These are phyloP conservation scores for Drosophila hamatofila DNA, from an alignment of 2,888 invertebrate species.

Conservation along the genomic window DNA sequence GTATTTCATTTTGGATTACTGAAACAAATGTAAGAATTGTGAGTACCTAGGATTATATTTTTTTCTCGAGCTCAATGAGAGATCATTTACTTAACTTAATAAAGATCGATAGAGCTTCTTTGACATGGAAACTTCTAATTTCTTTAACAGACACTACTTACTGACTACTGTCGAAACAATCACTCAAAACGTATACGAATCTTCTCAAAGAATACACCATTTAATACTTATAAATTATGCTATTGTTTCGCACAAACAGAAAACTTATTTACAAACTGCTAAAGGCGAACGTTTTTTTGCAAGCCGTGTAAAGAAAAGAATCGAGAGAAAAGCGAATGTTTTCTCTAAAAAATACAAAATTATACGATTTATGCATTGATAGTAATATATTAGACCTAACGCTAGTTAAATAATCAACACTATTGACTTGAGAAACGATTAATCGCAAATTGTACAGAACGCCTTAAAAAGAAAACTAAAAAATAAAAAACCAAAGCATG, in stretches of 20 bases:
- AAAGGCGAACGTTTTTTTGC: conserved; percentile 56
- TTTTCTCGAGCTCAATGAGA: conserved; percentile 42
- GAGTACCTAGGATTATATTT: conserved; percentile 49
- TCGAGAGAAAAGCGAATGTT: conserved; percentile 55
- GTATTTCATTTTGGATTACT: conserved; percentile 46
- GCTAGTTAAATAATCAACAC: conserved; percentile 78
- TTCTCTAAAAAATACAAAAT: conserved; percentile 68
- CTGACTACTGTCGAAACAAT: conserved; percentile 74
- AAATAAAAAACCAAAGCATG: conserved; percentile 46
- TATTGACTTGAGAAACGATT: conserved; percentile 75
- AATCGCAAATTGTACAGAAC: conserved; percentile 81
- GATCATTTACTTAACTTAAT: conserved; percentile 6
- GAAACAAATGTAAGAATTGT: conserved; percentile 23
- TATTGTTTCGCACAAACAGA: conserved; percentile 70
- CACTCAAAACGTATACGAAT: conserved; percentile 83
- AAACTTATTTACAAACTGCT: conserved; percentile 74
- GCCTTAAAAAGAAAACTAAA: conserved; percentile 62
- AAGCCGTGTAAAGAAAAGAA: conserved; percentile 43
- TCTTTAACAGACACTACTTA: conserved; percentile 53
- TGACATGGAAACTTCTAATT: conserved; percentile 44
- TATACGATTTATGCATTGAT: conserved; percentile 77
- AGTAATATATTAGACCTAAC: conserved; percentile 73
- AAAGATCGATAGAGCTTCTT: conserved; percentile 67
- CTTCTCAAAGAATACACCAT: conserved; percentile 74
- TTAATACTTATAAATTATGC: conserved; percentile 39